phyloP scores from a whole-genome alignment of 2,888 invertebrate genomes.

The Pemphredon lugubris region DNA sequence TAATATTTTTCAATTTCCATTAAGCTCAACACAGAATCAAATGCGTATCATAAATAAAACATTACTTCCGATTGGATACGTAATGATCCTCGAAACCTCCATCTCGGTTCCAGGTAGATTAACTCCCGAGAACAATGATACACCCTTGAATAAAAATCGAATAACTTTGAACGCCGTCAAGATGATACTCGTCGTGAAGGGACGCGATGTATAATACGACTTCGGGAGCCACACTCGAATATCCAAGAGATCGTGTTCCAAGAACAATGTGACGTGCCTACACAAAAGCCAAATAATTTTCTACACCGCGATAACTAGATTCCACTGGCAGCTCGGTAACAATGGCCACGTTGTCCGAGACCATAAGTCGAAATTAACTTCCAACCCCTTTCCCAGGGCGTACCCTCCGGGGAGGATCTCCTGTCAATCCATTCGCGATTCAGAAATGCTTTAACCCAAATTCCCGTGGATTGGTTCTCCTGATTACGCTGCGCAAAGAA shows the following conservation, averaged over 20 bases:
- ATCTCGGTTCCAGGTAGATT: slow-evolving; percentile 12
- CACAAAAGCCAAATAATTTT: slow-evolving; percentile 37
- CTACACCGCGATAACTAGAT: slow-evolving; percentile 16
- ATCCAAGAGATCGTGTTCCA: slow-evolving; percentile 38
- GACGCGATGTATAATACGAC: slow-evolving; percentile 25
- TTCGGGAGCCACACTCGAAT: slow-evolving; percentile 5
- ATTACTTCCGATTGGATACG: too few relatives aligned
- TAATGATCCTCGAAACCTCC: not conserved
- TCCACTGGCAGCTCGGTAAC: not conserved
- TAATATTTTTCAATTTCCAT: not conserved
- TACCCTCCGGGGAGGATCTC: not conserved
- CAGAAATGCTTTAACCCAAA: slow-evolving; percentile 63
- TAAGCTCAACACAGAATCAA: too few relatives aligned
- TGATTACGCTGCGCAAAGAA: slow-evolving; percentile 58
- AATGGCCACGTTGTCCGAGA: not conserved
- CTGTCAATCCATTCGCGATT: slow-evolving; percentile 22
- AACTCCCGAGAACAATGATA: slow-evolving; percentile 25
- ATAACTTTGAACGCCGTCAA: slow-evolving; percentile 3
- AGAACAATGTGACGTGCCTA: slow-evolving; percentile 27
- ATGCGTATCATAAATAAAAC: too few relatives aligned
- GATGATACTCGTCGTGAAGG: slow-evolving; percentile 22
- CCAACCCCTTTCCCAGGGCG: not conserved
- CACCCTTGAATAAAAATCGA: too few relatives aligned
- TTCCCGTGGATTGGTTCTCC: slow-evolving; percentile 57
- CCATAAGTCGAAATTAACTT: slow-evolving; percentile 34